Conservation (phyloP, 2,113 vertebrate genomes). For the Chrysochloris asiatica region DNA sequence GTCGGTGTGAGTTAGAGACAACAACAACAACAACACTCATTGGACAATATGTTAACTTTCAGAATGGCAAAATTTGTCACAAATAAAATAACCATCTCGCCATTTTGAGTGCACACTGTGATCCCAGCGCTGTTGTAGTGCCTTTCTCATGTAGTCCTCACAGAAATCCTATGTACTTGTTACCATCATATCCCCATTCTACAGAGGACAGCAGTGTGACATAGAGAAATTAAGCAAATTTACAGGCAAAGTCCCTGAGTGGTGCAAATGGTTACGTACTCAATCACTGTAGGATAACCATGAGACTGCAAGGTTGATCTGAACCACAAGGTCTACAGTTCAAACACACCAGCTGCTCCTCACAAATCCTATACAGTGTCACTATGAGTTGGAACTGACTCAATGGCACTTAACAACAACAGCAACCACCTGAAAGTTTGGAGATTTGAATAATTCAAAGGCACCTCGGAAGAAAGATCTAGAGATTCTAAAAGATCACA, state of each 20-base stretch:
- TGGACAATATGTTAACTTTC: not conserved
- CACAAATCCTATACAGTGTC: too few relatives aligned
- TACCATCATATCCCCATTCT: not conserved
- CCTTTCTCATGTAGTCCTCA: not conserved
- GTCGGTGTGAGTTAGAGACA: too few relatives aligned
- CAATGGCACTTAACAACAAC: too few relatives aligned
- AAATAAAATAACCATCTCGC: not conserved
- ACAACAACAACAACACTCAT: not conserved
- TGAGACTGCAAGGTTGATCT: too few relatives aligned
- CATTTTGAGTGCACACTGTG: not conserved
- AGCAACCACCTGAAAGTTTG: not conserved
- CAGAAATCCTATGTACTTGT: rapidly evolving
- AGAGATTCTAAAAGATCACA: not conserved
- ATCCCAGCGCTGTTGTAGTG: too few relatives aligned
- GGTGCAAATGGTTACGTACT: not conserved
- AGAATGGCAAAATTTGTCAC: not conserved
- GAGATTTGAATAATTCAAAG: not conserved
- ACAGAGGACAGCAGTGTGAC: not conserved
- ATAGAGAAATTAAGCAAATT: not conserved
- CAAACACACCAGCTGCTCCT: too few relatives aligned
- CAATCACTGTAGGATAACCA: too few relatives aligned
- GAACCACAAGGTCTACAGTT: too few relatives aligned
- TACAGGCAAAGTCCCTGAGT: not conserved
- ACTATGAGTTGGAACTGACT: too few relatives aligned
- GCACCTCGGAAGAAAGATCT: not conserved